Evolutionary conservation across 2,113 vertebrate species (phyloP), one percentile per base, ranked within the genome.

Genomic region (Thryonomys swinderianus): DNA sequence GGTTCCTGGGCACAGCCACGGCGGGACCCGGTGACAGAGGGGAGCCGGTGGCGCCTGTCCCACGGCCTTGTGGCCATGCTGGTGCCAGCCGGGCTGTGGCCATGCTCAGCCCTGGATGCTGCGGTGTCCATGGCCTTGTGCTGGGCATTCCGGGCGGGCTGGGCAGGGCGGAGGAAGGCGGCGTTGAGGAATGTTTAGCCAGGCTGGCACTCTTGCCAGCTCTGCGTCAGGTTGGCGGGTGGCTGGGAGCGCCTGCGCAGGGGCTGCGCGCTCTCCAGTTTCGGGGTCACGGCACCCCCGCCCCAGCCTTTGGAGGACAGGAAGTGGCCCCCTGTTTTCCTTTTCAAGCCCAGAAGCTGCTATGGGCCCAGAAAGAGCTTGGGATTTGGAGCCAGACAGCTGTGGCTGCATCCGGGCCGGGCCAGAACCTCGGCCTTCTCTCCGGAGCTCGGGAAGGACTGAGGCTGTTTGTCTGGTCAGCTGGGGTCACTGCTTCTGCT

Each of bases 131-230:
- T 81, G 76, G 57, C 73, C 51, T 37, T 0, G 3, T 12, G 95
- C 59, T 53, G 92, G 34, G 74, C 61, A 42, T 37, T 73, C 66
- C 48, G 32, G 79, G 78, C 53, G 7, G 67, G 92, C 45, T 10
- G 53, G 23, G 3, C 25, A 13, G 59, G 51, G 88, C 23, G 55
- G 85, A 93, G 95, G 96, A 95, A 95, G 90, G 97, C 42, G 69
- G 88, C 53, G 93, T 69, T 86, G 79, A 85, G 92, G 91, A 95
- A 95, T 96, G 94, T 93, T 95, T 86, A 96, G 93, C 94, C 82
- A 6, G 64, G 96, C 88, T 92, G 48, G 48, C 48, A 51, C 6
- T 51, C 48, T 51, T 10, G 55, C 13, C 53, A 17, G 53, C 51
- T 53, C 51, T 53, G 7, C 14, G 53, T 16, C 53, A 16, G 14